phyloP scores from a whole-genome alignment of 2,888 invertebrate species.

The Heliconius ismenius region DNA sequence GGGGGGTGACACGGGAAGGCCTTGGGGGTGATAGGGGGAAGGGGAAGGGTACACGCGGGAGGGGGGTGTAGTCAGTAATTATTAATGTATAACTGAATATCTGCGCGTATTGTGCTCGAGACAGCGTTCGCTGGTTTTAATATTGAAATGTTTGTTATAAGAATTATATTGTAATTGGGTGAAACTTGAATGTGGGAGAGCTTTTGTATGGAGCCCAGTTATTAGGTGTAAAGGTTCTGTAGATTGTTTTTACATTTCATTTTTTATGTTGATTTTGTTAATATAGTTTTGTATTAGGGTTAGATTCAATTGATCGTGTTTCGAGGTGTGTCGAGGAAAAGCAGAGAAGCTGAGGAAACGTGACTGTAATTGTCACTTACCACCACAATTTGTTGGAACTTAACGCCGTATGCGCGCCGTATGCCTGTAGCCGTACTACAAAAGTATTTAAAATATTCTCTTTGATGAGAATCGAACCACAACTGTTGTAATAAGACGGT shows the following conservation, averaged over 20 bases:
- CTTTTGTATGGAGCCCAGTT: neutral
- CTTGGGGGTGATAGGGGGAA: slow-evolving; percentile 37
- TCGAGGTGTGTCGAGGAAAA: no score
- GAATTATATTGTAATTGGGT: slow-evolving; percentile 38
- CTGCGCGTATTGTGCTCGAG: slow-evolving; percentile 50
- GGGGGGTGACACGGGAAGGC: slow-evolving; percentile 40
- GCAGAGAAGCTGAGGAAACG: neutral
- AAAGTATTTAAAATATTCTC: no score
- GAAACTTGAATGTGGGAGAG: slow-evolving; percentile 18
- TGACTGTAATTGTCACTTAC: neutral
- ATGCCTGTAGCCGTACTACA: no score
- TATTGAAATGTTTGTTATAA: slow-evolving; percentile 36
- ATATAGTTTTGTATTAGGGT: no score
- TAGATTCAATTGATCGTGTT: no score
- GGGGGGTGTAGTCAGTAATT: slow-evolving; percentile 54
- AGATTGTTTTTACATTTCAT: neutral
- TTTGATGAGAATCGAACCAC: no score
- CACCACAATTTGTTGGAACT: neutral
- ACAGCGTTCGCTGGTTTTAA: slow-evolving; percentile 35
- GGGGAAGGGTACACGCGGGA: slow-evolving; percentile 24
- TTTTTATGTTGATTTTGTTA: neutral
- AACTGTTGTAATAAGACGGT: no score
- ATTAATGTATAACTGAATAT: slow-evolving; percentile 75
- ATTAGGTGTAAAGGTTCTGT: neutral
- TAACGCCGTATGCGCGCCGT: neutral